Percentiles rank a stretch among this genome's conserved stretches.
These are phyloP conservation scores for Sardinella longiceps DNA, from an alignment of 2,797 vertebrate species.

Conservation along the genomic window DNA sequence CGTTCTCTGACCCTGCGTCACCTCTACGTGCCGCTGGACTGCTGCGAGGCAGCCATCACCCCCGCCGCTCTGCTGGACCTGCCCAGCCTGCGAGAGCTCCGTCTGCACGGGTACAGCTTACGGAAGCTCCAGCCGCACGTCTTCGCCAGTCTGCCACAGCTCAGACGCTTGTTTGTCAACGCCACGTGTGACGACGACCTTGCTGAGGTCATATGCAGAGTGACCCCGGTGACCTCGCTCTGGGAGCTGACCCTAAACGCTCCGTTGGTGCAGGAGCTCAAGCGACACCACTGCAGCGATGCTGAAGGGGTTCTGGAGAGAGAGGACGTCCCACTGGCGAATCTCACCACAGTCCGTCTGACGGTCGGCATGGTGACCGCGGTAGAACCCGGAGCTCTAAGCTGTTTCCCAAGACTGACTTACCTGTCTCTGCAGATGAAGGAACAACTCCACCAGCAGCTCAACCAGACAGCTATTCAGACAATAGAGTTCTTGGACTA, in stretches of 20 bases:
- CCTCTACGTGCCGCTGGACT: not conserved
- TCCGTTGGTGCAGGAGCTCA: not conserved
- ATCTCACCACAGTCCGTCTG: not conserved
- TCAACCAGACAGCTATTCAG: not conserved
- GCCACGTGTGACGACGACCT: slow-evolving; percentile 12
- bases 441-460: not conserved
- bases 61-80: slow-evolving; percentile 27
- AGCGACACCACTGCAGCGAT: not conserved
- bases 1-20: not conserved
- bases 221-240: not conserved
- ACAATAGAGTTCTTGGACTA: not conserved
- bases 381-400: not conserved
- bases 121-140: not conserved
- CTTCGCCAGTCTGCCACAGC: not conserved
- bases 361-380: not conserved
- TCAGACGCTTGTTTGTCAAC: not conserved
- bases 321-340: not conserved
- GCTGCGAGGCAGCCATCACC: not conserved
- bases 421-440: not conserved
- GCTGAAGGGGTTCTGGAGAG: not conserved
- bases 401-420: not conserved
- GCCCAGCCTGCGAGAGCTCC: not conserved
- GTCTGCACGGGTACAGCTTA: not conserved
- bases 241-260: not conserved
- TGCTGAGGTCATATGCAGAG: not conserved